A percentile compares a stretch with the other conserved stretches of the same genome.
Conservation (phyloP, 2,888 invertebrate genomes). For the Sarcophaga rosellei region DNA sequence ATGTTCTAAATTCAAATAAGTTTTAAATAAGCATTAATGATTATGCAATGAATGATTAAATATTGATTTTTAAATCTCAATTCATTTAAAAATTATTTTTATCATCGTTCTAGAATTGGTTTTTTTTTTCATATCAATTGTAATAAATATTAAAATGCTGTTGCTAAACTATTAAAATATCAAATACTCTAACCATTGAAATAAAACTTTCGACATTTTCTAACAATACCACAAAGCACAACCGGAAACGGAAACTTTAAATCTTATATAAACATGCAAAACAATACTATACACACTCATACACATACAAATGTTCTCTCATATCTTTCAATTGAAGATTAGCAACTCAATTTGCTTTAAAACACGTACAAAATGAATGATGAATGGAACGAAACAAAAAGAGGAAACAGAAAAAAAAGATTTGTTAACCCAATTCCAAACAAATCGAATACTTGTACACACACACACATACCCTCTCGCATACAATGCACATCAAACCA, state of each 20-base stretch:
- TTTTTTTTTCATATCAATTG: no score
- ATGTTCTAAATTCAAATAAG: no score
- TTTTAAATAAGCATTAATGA: no score
- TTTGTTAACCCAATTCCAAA: slow-evolving; percentile 47
- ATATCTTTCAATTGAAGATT: slow-evolving; percentile 25
- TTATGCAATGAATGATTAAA: no score
- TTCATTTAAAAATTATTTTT: not conserved
- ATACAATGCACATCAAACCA: not conserved
- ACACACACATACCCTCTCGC: not conserved
- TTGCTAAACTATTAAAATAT: not conserved
- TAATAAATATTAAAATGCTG: no score
- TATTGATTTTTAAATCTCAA: no score
- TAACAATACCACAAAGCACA: slow-evolving; percentile 1
- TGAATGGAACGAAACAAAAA: not conserved
- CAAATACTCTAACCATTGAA: not conserved
- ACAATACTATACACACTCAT: not conserved
- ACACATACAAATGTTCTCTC: not conserved
- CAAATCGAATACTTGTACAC: not conserved
- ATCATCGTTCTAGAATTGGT: not conserved
- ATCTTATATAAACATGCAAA: not conserved
- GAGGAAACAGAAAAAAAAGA: not conserved
- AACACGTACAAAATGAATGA: not conserved
- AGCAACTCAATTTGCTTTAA: slow-evolving; percentile 11
- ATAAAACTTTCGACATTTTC: slow-evolving; percentile 22
- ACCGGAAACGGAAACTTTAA: slow-evolving; percentile 31